Evolutionary conservation across 2,113 vertebrate species (phyloP).

Genomic region (Gadus chalcogrammus): DNA sequence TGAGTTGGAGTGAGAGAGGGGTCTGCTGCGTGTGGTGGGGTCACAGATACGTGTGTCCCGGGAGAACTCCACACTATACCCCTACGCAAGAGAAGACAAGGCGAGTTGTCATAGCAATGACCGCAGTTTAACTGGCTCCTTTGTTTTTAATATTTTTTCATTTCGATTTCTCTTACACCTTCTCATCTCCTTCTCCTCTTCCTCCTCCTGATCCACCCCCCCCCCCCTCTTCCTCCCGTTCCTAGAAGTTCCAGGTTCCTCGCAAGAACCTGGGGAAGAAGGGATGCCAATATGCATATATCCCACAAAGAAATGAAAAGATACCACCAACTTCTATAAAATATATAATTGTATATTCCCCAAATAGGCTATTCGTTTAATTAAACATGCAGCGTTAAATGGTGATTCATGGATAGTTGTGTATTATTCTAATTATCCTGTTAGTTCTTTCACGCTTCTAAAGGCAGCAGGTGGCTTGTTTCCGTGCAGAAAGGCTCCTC

Average conservation of each 20-base stretch:
- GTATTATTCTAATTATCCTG: slow-evolving; percentile 3
- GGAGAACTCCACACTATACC: slow-evolving; percentile 37
- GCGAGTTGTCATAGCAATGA: slow-evolving; percentile 61
- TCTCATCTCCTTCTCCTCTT: background rate
- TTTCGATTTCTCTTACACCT: background rate
- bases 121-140: background rate
- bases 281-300: too few species aligned
- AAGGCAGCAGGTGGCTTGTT: slow-evolving; percentile 43
- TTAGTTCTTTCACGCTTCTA: slow-evolving; percentile 11
- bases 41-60: slow-evolving; percentile 44
- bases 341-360: too few species aligned
- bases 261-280: too few species aligned
- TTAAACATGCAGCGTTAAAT: too few species aligned
- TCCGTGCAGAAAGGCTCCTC: slow-evolving; percentile 48
- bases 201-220: background rate
- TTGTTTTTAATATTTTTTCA: background rate
- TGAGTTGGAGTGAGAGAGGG: slow-evolving; percentile 57
- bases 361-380: too few species aligned
- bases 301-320: too few species aligned
- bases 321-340: too few species aligned
- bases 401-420: too few species aligned
- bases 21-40: slow-evolving; percentile 37
- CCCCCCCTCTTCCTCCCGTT: too few species aligned
- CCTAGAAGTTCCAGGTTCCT: too few species aligned
- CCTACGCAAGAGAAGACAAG: slow-evolving; percentile 26